Evolutionary conservation across 2,888 invertebrate genomes (phyloP).

Genomic region (Spilarctia lutea): DNA sequence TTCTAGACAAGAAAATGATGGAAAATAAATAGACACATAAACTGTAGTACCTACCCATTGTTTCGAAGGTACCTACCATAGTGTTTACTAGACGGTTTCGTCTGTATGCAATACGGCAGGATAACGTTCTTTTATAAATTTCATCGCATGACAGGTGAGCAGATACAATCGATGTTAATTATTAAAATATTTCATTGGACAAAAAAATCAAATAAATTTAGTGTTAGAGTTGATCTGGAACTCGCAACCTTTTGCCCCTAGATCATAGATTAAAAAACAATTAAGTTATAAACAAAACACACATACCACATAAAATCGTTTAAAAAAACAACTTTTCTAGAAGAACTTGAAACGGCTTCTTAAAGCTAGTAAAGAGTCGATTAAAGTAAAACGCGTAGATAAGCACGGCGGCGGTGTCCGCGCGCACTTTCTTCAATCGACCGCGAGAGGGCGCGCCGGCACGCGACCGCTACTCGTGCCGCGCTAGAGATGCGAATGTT

Average conservation of each 20-base stretch:
- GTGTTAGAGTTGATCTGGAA: neutral
- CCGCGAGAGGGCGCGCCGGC: slow-evolving; percentile 74
- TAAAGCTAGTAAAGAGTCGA: slow-evolving; percentile 47
- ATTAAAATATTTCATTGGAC: neutral
- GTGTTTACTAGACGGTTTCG: neutral
- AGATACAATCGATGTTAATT: neutral
- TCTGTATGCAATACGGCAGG: neutral
- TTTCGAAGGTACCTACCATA: too few species aligned
- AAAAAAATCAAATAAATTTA: neutral
- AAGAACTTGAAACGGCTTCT: slow-evolving; percentile 39
- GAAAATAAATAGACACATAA: neutral
- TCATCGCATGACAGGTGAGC: neutral
- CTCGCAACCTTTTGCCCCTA: neutral
- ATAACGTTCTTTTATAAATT: neutral
- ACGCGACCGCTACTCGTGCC: slow-evolving; percentile 82
- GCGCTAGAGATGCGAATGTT: slow-evolving; percentile 48
- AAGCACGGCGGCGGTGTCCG: slow-evolving; percentile 51
- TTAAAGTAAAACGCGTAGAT: slow-evolving; percentile 62
- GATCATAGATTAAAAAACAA: neutral
- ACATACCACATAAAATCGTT: neutral
- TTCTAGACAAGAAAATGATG: neutral
- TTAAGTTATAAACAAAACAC: neutral
- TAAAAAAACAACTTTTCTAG: slow-evolving; percentile 7
- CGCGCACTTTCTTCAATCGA: slow-evolving; percentile 69
- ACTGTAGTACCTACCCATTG: neutral